Conservation (phyloP, 2,888 invertebrate species). For the Drosophila prolongata region DNA sequence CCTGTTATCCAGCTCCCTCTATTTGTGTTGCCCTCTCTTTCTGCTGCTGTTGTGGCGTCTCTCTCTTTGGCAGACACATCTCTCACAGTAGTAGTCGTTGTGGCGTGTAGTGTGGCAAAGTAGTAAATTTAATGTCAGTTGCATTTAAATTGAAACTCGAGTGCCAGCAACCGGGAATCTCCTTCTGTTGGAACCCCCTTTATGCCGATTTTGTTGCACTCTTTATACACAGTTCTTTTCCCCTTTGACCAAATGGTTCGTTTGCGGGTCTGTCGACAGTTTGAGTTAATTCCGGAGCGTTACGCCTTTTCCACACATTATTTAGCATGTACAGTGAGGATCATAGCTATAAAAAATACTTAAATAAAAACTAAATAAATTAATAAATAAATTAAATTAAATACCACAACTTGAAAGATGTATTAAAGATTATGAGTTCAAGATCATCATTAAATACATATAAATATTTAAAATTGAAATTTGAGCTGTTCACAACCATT, state of each 20-base stretch:
- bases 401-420: too few relatives aligned
- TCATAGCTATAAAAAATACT: too few relatives aligned
- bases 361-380: too few relatives aligned
- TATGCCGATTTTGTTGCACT: not conserved
- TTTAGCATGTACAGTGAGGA: not conserved
- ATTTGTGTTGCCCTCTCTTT: constrained; percentile 3
- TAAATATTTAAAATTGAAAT: not conserved
- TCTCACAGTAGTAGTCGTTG: constrained; percentile 54
- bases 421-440: too few relatives aligned
- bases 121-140: constrained; percentile 80
- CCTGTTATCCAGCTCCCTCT: constrained; percentile 19
- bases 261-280: constrained; percentile 67
- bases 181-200: constrained; percentile 1
- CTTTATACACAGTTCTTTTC: constrained; percentile 4
- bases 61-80: constrained; percentile 21
- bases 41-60: constrained; percentile 1
- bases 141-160: constrained; percentile 78
- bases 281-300: constrained; percentile 71
- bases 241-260: constrained; percentile 15
- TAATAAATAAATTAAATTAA: too few relatives aligned
- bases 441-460: too few relatives aligned
- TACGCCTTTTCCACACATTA: constrained; percentile 59
- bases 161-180: constrained; percentile 20
- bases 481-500: not conserved
- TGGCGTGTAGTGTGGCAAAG: constrained; percentile 68